Conservation (phyloP, 2,113 vertebrate genomes). For the Brachypteracias leptosomus region DNA sequence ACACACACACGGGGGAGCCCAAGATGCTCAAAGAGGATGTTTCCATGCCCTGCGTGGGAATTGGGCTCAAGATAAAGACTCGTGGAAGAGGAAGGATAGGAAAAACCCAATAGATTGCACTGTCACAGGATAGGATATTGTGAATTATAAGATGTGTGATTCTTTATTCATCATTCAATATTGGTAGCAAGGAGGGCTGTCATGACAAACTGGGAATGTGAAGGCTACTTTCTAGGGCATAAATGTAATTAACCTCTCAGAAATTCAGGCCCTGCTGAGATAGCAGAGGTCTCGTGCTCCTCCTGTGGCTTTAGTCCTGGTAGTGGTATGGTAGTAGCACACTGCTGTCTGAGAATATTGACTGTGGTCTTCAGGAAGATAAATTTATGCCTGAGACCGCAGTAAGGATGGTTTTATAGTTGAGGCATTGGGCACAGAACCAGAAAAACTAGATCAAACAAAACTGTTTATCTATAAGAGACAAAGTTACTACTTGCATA, state of each 20-base stretch:
- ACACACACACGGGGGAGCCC: not conserved
- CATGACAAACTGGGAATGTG: not conserved
- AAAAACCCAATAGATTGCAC: not conserved
- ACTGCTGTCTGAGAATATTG: not conserved
- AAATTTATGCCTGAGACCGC: not conserved
- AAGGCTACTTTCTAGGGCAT: not conserved
- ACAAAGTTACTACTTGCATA: not conserved
- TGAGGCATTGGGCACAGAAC: not conserved
- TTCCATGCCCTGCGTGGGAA: not conserved
- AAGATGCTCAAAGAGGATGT: not conserved
- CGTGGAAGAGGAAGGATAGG: rapidly evolving
- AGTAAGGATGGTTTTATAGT: not conserved
- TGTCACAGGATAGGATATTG: not conserved
- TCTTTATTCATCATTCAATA: not conserved
- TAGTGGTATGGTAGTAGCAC: not conserved
- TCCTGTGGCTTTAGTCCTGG: not conserved
- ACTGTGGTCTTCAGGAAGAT: not conserved
- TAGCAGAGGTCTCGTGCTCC: not conserved
- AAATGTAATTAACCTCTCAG: not conserved
- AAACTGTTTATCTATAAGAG: not conserved
- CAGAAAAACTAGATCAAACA: not conserved
- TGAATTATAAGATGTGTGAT: not conserved
- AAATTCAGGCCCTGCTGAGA: not conserved
- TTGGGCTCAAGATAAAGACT: not conserved
- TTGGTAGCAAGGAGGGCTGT: not conserved